phyloP scores from a whole-genome alignment of 2,888 invertebrate genomes.

The Sarcophaga variegata region DNA sequence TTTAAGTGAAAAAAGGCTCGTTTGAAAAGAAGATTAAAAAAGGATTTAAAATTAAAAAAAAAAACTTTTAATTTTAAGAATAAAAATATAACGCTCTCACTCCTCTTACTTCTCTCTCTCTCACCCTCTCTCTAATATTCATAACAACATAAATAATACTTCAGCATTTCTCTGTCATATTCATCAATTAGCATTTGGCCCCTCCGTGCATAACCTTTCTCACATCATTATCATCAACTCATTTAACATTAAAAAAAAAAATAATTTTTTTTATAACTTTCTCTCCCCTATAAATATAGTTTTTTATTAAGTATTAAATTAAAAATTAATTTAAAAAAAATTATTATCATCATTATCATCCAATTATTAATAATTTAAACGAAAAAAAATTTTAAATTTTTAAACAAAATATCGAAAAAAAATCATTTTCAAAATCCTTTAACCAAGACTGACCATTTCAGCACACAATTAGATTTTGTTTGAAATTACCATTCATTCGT shows the following conservation, averaged over 20 bases:
- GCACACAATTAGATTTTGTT: slow-evolving; percentile 13
- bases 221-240: slow-evolving; percentile 2
- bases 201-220: slow-evolving; percentile 28
- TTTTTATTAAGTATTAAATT: slow-evolving; percentile 45
- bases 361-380: neutral
- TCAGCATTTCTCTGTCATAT: slow-evolving; percentile 63
- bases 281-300: slow-evolving; percentile 13
- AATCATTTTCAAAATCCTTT: slow-evolving; percentile 36
- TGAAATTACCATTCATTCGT: neutral
- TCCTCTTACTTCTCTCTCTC: neutral
- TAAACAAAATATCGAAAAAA: slow-evolving; percentile 14
- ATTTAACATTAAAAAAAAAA: neutral
- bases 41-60: slow-evolving; percentile 6
- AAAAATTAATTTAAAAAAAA: slow-evolving; percentile 10
- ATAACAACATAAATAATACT: slow-evolving; percentile 13
- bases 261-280: neutral
- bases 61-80: slow-evolving; percentile 50
- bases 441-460: slow-evolving; percentile 64
- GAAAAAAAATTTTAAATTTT: neutral
- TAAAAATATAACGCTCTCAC: too few relatives aligned
- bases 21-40: slow-evolving; percentile 4
- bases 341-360: too few relatives aligned
- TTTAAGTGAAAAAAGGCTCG: slow-evolving; percentile 3
- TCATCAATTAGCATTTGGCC: neutral
- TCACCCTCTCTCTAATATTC: neutral